Evolutionary conservation across 2,113 vertebrate genomes (phyloP), one percentile per base, ranked within the genome.

Genomic region (Columba livia): DNA sequence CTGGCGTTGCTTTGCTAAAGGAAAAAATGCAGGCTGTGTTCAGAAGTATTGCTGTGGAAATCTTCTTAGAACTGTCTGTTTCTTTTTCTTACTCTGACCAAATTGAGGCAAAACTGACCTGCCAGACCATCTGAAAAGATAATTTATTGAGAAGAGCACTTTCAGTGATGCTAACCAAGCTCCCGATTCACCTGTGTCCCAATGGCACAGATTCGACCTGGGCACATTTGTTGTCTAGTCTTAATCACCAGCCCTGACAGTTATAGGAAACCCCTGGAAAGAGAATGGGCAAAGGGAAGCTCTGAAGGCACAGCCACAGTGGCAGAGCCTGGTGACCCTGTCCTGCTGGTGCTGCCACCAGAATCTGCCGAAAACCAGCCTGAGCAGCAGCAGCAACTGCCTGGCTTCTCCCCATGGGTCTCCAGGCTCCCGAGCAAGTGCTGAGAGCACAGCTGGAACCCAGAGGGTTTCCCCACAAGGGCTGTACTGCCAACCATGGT

Each of bases 291-390:
- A 8, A 77, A 71, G 85, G 40, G 50, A 44, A 44, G 47, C 44
- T 69, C 47, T 0, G 0, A 42, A 26, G 64, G 57, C 24, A 56
- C 20, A 54, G 64, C 34, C 14, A 4, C 0, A 4, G n/a, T 53
- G n/a, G 50, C 34, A 44, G 47, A 47, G 38, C 38, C 1, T 1
- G 26, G 17, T n/a, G 40, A 32, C 26, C 1, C 0, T 40, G 26
- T 12, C 62, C 31, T 60, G 73, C 17, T 14, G 12, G 8, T 2
- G 8, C 50, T 25, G 31, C 20, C 12, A 51, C 24, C 57, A 71
- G 23, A 80, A 60, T 48, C 31, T 1, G 2, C 32, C 3, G 0
- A 44, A 57, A 78, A 2, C 25, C 7, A 2, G 26, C 3, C 1
- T 53, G n/a, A 47, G 65, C 70, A 34, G 57, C 40, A 18, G 61